Evolutionary conservation across 1,140 invertebrate species (phyloP), one percentile per base, ranked within the genome.

Genomic region (Drosophila elegans): DNA sequence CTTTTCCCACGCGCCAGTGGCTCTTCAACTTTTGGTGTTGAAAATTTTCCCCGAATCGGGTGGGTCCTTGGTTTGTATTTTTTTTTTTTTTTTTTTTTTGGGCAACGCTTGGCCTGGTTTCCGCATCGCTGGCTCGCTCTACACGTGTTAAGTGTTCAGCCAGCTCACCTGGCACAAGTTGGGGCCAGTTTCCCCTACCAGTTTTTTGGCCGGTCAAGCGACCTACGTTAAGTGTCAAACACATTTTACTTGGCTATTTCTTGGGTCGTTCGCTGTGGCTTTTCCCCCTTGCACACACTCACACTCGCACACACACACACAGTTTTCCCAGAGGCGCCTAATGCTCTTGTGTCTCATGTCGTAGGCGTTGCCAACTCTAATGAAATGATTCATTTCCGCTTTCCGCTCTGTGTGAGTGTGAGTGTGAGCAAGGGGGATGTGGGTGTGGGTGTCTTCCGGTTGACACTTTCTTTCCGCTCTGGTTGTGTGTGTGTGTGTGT

Each of bases 291-390:
- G 16, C 16, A 21, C 16, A 21, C 16, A 21, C 16, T 21, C 25
- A 29, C 9, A 2, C 25, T 6, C 13, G 0, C 2, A 32, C 29
- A 32, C 29, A 32, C 29, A 32, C 29, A 32, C 16, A 21, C 21
- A 27, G 9, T 21, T 42, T 13, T 42, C 16, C 39, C 44, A 5
- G 60, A 36, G 71, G 34, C 53, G 51, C 56, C 64, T 79, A 79
- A 67, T 76, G 80, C 74, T 78, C 74, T 64, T 74, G 74, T 84
- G 72, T 80, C 80, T 85, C 77, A 63, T 81, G 82, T 89, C 77
- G 84, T 88, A 89, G 83, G 83, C 83, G 83, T 88, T 88, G 84
- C 83, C 84, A 88, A 83, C 83, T 88, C 84, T 88, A 88, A 88
- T 88, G 83, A 89, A 88, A 88, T 88, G 83, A 88, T 88, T 88